phyloP scores from a whole-genome alignment of 2,888 invertebrate species.

The Griposia aprilina region DNA sequence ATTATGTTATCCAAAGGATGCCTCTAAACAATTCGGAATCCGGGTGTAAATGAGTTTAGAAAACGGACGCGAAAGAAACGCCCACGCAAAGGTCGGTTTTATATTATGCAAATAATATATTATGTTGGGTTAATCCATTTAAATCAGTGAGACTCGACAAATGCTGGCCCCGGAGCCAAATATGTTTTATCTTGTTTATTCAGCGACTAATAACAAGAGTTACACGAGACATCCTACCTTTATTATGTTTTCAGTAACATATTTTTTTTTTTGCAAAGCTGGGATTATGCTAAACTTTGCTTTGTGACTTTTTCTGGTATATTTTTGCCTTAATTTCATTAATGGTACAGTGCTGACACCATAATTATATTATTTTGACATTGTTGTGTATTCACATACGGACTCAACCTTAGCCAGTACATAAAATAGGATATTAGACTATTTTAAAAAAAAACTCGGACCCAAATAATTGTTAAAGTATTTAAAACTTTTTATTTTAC shows the following conservation, averaged over 20 bases:
- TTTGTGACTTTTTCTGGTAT: conserved; percentile 3
- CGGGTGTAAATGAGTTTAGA: conserved; percentile 40
- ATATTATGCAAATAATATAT: conserved; percentile 64
- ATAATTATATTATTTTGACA: background rate
- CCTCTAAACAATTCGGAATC: conserved; percentile 39
- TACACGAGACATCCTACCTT: conserved; percentile 38
- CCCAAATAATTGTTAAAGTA: too few species aligned
- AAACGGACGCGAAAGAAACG: conserved; percentile 43
- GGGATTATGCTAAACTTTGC: conserved; percentile 43
- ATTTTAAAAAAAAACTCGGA: too few species aligned
- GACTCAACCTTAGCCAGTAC: background rate
- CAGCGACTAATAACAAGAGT: conserved; percentile 61
- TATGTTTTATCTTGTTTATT: conserved; percentile 66
- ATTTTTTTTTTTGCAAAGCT: conserved; percentile 56
- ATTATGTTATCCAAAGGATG: conserved; percentile 29
- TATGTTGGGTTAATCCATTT: conserved; percentile 60
- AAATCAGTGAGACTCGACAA: conserved; percentile 63
- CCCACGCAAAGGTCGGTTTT: conserved; percentile 40
- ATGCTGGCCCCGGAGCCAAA: conserved; percentile 46
- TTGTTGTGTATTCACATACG: background rate
- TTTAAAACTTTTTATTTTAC: too few species aligned
- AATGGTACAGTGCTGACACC: conserved; percentile 19
- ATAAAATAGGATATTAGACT: background rate
- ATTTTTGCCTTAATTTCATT: conserved; percentile 19
- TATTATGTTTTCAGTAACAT: conserved; percentile 46